Conservation (phyloP, 2,888 invertebrate species). For the Cheilosia vulpina region DNA sequence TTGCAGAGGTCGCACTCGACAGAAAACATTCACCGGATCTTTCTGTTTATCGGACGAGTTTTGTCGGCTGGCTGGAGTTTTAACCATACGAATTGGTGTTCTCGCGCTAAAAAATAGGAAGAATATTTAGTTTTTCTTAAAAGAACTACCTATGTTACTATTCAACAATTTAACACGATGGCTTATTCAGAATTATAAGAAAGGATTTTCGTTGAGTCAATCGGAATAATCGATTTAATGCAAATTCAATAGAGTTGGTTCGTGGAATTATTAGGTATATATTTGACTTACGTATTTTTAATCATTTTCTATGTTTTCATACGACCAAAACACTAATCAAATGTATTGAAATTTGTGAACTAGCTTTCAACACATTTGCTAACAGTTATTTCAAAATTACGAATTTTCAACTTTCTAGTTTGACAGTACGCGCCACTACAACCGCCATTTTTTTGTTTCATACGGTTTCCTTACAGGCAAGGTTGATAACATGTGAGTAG, state of each 20-base stretch:
- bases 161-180: neutral
- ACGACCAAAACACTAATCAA: constrained; percentile 20
- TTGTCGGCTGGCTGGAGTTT: constrained; percentile 76
- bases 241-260: too few species aligned
- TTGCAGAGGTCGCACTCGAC: constrained; percentile 92
- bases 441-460: constrained; percentile 86
- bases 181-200: neutral
- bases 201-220: neutral
- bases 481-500: neutral
- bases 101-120: constrained; percentile 76
- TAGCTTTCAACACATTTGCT: constrained; percentile 28
- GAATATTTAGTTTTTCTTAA: neutral
- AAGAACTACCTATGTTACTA: neutral
- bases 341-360: constrained; percentile 36
- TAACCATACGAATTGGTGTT: constrained; percentile 79
- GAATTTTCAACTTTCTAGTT: constrained; percentile 52
- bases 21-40: constrained; percentile 95
- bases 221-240: too few species aligned
- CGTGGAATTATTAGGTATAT: too few species aligned
- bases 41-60: constrained; percentile 80
- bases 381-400: constrained; percentile 70
- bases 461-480: constrained; percentile 84
- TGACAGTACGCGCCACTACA: constrained; percentile 84
- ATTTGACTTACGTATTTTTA: constrained; percentile 55
- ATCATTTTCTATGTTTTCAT: constrained; percentile 48